Conservation (phyloP, 2,797 vertebrate genomes). For the Champsocephalus gunnari region DNA sequence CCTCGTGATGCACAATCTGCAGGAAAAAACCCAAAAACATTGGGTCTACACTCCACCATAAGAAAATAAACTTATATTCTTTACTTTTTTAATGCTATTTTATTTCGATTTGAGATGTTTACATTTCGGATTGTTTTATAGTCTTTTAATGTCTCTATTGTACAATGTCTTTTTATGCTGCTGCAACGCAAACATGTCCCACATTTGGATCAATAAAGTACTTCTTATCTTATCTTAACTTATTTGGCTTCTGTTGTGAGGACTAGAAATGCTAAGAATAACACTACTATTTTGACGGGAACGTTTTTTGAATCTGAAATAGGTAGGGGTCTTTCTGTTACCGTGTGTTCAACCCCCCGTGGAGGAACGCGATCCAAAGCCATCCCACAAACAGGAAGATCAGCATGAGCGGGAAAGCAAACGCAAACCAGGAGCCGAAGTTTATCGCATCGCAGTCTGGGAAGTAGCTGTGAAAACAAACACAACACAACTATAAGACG, state of each 20-base stretch:
- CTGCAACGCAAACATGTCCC: no score
- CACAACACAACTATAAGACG: no score
- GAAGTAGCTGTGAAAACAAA: conserved; percentile 87
- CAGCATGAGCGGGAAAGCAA: conserved; percentile 95
- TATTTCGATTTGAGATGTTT: no score
- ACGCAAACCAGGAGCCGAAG: conserved; percentile 98
- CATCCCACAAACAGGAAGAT: conserved; percentile 93
- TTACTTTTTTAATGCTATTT: no score
- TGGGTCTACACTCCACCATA: no score
- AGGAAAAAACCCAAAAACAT: background rate
- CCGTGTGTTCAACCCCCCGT: conserved; percentile 91
- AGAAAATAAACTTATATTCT: no score
- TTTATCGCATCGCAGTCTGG: conserved; percentile 96
- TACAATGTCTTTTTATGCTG: no score
- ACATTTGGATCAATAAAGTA: no score
- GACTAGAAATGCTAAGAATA: background rate
- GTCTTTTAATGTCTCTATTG: no score
- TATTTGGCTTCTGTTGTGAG: background rate
- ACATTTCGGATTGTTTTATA: no score
- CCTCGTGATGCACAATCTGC: conserved; percentile 82
- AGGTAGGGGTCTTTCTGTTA: conserved; percentile 63
- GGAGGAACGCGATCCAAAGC: conserved; percentile 95
- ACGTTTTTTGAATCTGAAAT: background rate
- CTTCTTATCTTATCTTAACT: no score
- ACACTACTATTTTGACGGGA: background rate